phyloP scores from a whole-genome alignment of 2,888 invertebrate species.

The Capitulum mitella region DNA sequence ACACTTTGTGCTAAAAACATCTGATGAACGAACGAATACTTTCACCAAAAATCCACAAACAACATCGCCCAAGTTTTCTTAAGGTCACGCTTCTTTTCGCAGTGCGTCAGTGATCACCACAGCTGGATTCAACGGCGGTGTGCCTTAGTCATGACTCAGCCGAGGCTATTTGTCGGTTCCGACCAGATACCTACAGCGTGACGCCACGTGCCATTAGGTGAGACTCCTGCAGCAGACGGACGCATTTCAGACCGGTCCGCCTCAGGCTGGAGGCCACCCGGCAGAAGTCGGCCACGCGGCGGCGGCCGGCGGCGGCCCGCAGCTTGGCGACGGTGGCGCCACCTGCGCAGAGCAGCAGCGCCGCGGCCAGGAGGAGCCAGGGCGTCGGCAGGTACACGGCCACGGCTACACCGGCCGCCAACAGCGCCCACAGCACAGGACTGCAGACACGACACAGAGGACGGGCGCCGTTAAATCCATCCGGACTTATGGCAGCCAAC shows the following conservation, averaged over 20 bases:
- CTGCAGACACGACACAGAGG: neutral
- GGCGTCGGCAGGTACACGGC: neutral
- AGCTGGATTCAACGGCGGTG: no score
- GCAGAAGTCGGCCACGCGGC: neutral
- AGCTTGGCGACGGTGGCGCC: neutral
- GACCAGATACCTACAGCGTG: neutral
- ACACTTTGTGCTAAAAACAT: no score
- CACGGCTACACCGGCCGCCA: neutral
- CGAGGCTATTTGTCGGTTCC: no score
- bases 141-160: no score
- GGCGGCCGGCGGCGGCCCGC: neutral
- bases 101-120: no score
- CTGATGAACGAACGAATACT: no score
- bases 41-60: no score
- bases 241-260: neutral
- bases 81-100: no score
- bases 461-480: neutral
- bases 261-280: neutral
- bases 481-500: no score
- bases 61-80: no score
- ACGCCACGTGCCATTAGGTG: slow-evolving; percentile 14
- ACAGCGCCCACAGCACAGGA: neutral
- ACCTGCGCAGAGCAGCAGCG: neutral
- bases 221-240: neutral
- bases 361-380: neutral